Conservation (phyloP, 1,140 invertebrate genomes). For the Delia radicum region DNA sequence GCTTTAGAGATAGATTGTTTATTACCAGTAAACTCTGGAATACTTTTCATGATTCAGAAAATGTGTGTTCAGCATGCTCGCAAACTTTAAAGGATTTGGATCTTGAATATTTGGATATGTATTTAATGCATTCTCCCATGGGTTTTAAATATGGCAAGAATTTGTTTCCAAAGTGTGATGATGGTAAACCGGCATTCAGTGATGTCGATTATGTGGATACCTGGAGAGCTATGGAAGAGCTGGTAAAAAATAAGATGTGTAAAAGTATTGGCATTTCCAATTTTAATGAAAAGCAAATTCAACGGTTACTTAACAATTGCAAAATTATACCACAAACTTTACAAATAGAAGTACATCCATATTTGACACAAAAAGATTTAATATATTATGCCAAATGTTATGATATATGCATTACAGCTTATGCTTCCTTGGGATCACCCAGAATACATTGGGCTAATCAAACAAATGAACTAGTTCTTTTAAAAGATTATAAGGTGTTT, state of each 20-base stretch:
- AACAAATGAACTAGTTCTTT: constrained; percentile 22
- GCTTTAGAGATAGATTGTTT: constrained; percentile 67
- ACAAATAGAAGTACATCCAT: constrained; percentile 82
- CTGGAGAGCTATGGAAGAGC: constrained; percentile 85
- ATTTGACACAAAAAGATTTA: constrained; percentile 76
- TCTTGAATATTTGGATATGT: constrained; percentile 74
- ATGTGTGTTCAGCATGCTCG: constrained; percentile 46
- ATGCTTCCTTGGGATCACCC: constrained; percentile 76
- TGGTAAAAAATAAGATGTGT: constrained; percentile 69
- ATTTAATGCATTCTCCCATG: constrained; percentile 79
- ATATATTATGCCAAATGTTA: constrained; percentile 69
- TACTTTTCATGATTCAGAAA: constrained; percentile 44
- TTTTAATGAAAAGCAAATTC: constrained; percentile 82
- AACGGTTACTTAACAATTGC: constrained; percentile 66
- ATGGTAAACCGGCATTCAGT: constrained; percentile 59
- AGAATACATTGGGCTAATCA: constrained; percentile 52
- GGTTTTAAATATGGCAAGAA: constrained; percentile 53
- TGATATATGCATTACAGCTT: constrained; percentile 73
- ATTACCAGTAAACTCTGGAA: constrained; percentile 63
- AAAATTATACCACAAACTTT: constrained; percentile 76
- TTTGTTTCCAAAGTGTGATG: constrained; percentile 58
- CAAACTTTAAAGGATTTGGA: constrained; percentile 65
- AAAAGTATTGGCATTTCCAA: constrained; percentile 86
- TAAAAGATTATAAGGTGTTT: not conserved
- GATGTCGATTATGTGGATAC: constrained; percentile 81